phyloP scores from a whole-genome alignment of 2,113 vertebrate genomes.

The Sinocyclocheilus anshuiensis region DNA sequence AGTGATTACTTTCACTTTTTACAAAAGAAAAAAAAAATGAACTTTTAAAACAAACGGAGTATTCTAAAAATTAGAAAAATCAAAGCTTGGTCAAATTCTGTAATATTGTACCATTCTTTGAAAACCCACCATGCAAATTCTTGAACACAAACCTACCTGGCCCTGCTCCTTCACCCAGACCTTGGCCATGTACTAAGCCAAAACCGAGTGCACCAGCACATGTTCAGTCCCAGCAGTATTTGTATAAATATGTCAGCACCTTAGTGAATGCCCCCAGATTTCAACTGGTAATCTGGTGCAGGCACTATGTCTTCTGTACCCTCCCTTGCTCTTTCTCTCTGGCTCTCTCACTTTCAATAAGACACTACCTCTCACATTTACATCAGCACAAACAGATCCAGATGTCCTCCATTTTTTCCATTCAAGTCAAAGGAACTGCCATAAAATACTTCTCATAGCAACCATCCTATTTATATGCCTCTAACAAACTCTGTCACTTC shows the following conservation, averaged over 20 bases:
- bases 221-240: conserved; percentile 37
- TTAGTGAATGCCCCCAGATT: conserved; percentile 15
- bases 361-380: conserved; percentile 31
- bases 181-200: neutral
- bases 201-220: conserved; percentile 8
- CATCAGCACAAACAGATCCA: neutral
- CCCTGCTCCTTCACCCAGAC: conserved; percentile 29
- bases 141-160: conserved; percentile 40
- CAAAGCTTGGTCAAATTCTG: neutral
- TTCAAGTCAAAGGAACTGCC: conserved; percentile 44
- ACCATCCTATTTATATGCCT: conserved; percentile 55
- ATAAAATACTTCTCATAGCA: conserved; percentile 53
- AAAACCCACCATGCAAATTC: conserved; percentile 24
- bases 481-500: conserved; percentile 5
- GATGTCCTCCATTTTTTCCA: conserved; percentile 45
- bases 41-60: neutral
- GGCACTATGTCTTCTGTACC: neutral
- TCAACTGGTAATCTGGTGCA: conserved; percentile 19
- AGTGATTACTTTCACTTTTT: neutral
- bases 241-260: conserved; percentile 46
- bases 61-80: no score
- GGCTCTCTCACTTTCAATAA: conserved; percentile 24
- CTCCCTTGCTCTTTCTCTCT: conserved; percentile 19
- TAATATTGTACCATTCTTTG: neutral
- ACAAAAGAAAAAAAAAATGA: neutral